A percentile compares a stretch with the other conserved stretches of the same genome.
These are phyloP conservation scores for Sebastes diaconus DNA, from an alignment of 2,797 vertebrate genomes.

Conservation along the genomic window DNA sequence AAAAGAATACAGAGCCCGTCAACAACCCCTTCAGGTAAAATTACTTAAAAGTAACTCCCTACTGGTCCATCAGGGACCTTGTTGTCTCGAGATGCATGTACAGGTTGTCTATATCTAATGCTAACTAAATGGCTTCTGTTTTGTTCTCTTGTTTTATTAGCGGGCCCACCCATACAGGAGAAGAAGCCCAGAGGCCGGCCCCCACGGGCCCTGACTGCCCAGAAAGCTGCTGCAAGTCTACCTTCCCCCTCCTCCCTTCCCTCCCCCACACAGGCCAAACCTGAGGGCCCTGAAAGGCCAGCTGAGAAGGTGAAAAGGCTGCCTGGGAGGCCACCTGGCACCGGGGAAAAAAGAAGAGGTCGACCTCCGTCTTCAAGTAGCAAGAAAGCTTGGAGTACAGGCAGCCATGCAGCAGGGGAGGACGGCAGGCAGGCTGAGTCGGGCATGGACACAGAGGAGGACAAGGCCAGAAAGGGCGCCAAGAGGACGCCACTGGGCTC, in stretches of 20 bases:
- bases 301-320: constrained; percentile 91
- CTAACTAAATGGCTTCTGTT: constrained; percentile 5
- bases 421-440: constrained; percentile 79
- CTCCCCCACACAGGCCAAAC: constrained; percentile 82
- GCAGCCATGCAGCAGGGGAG: constrained; percentile 78
- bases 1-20: constrained; percentile 90
- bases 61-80: neutral
- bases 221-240: constrained; percentile 83
- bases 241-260: constrained; percentile 83
- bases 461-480: constrained; percentile 86
- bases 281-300: constrained; percentile 82
- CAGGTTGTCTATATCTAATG: neutral
- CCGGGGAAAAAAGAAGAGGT: constrained; percentile 92
- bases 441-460: constrained; percentile 83
- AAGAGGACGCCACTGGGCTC: constrained; percentile 87
- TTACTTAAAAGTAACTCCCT: neutral
- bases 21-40: constrained; percentile 87
- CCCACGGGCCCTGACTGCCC: constrained; percentile 88
- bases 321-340: constrained; percentile 88
- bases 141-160: constrained; percentile 52
- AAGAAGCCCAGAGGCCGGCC: constrained; percentile 97
- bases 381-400: constrained; percentile 76
- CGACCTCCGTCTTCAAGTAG: constrained; percentile 87
- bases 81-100: neutral
- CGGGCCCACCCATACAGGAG: constrained; percentile 83